phyloP scores from a whole-genome alignment of 2,888 invertebrate species.

The Drosophila hamatofila region DNA sequence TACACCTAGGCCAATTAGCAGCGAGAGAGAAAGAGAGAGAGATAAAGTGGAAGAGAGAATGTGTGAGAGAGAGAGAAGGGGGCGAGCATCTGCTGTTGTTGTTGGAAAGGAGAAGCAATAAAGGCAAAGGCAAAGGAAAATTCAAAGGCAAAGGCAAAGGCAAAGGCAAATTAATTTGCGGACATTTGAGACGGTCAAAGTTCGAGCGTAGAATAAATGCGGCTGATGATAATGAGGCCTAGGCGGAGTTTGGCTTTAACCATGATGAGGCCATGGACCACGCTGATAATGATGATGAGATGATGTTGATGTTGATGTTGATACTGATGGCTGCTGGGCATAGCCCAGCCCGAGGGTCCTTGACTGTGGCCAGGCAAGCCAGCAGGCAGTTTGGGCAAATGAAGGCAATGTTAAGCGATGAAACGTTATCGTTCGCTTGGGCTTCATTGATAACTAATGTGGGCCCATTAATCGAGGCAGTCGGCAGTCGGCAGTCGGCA shows the following conservation, averaged over 20 bases:
- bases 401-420: slow-evolving; percentile 38
- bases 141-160: slow-evolving; percentile 10
- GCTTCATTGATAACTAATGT: slow-evolving; percentile 82
- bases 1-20: slow-evolving; percentile 3
- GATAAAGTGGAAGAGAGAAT: not conserved
- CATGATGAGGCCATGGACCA: slow-evolving; percentile 49
- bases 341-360: slow-evolving; percentile 4
- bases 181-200: slow-evolving; percentile 62
- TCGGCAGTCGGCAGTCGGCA: slow-evolving; percentile 26
- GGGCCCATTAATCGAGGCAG: slow-evolving; percentile 74
- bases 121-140: slow-evolving; percentile 40
- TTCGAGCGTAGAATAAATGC: slow-evolving; percentile 42
- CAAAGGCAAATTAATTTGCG: slow-evolving; percentile 60
- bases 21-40: not conserved
- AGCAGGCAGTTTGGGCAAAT: not conserved
- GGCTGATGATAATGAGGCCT: slow-evolving; percentile 51
- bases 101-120: slow-evolving; percentile 29
- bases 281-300: slow-evolving; percentile 55
- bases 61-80: not conserved
- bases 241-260: slow-evolving; percentile 28
- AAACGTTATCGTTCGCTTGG: slow-evolving; percentile 78
- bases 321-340: slow-evolving; percentile 16
- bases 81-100: slow-evolving; percentile 12
- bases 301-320: slow-evolving; percentile 27
- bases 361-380: not conserved